Evolutionary conservation across 2,888 invertebrate species (phyloP), one percentile per base, ranked within the genome.

Genomic region (Drosophila acutilabella): DNA sequence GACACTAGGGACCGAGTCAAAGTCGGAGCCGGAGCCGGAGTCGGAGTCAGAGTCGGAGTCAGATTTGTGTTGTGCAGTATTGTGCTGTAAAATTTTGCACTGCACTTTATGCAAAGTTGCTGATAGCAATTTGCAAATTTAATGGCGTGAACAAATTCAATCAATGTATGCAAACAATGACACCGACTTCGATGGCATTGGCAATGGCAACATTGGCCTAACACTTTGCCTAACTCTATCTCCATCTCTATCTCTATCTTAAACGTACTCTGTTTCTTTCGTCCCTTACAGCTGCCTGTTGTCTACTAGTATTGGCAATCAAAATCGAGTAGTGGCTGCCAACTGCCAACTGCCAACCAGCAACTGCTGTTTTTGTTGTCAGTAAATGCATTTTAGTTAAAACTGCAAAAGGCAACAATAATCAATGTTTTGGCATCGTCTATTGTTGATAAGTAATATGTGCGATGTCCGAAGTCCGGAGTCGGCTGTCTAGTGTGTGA

Each of bases 101-200:
- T 85, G 77, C 78, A 89, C 80, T 87, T 89, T 91, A 91, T 91
- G 91, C 91, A 90, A 90, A 90, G 83, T 90, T 88, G 88, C 88
- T 90, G 91, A 90, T 90, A 91, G 90, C 91, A 90, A 90, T 91
- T 90, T 90, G 91, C 90, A 91, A 88, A 91, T 90, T 90, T 91
- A 91, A 90, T 90, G 91, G 89, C 89, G 91, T 91, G 90, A 90
- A 90, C 91, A 90, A 90, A 91, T 91, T 91, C 91, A 90, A 91
- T 90, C 90, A 89, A 89, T 90, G 89, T 87, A 78, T 88, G 89
- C 83, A 88, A 88, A 88, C 87, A 88, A 83, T 77, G 78, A 77
- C 72, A 78, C 64, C 68, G 54, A 60, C 64, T 72, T 59, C 45
- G 51, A 48, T 36, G 36, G 36, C 56, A 51, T 58, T 52, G 73